Evolutionary conservation across 2,797 vertebrate genomes (phyloP).

Genomic region (Limnodromus scolopaceus): DNA sequence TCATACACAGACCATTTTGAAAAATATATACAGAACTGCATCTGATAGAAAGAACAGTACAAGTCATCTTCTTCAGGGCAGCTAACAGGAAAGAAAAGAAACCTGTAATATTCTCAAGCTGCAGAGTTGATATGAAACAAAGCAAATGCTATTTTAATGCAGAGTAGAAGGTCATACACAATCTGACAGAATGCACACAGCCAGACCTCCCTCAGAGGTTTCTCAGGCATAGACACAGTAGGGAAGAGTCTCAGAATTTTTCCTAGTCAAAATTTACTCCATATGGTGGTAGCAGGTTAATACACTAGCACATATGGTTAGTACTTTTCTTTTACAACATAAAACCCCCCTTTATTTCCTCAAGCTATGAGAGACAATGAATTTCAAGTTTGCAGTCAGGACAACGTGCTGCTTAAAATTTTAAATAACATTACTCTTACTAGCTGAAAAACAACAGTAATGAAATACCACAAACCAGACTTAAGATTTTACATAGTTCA

Average conservation of each 20-base stretch:
- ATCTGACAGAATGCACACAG: neutral
- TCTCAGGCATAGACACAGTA: neutral
- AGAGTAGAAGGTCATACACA: neutral
- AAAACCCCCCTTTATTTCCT: neutral
- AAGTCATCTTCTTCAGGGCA: neutral
- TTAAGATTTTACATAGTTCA: neutral
- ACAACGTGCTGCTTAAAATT: neutral
- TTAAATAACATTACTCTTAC: neutral
- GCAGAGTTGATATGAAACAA: neutral
- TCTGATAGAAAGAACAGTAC: neutral
- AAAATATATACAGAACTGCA: neutral
- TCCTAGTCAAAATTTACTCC: neutral
- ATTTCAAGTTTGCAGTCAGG: neutral
- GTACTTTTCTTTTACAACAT: neutral
- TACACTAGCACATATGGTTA: neutral
- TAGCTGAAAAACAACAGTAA: neutral
- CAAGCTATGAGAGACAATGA: neutral
- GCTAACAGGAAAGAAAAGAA: neutral
- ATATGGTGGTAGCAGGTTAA: neutral
- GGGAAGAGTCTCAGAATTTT: neutral
- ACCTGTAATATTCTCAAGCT: neutral
- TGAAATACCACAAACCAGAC: neutral
- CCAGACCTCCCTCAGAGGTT: neutral
- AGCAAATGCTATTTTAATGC: neutral
- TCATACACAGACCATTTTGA: neutral